phyloP scores from a whole-genome alignment of 2,797 vertebrate genomes.

The Podarcis siculus region DNA sequence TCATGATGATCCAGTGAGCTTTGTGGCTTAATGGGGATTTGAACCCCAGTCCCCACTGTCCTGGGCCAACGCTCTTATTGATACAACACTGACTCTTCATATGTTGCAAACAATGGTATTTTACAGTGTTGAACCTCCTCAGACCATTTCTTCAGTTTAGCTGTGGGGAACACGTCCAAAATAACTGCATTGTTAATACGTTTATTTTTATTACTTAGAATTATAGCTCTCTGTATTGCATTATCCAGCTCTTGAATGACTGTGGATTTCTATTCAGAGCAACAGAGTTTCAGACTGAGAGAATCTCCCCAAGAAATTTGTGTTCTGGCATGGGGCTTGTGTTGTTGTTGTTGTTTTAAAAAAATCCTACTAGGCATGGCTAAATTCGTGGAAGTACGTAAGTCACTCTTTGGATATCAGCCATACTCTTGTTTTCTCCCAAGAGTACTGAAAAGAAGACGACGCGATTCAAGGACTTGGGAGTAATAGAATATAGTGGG shows the following conservation, averaged over 20 bases:
- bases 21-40: neutral
- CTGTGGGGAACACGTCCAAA: neutral
- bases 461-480: slow-evolving; percentile 26
- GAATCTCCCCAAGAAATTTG: neutral
- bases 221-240: neutral
- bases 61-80: neutral
- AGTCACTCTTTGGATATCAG: neutral
- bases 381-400: neutral
- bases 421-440: slow-evolving; percentile 21
- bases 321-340: neutral
- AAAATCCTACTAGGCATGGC: neutral
- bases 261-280: neutral
- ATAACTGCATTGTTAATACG: neutral
- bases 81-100: no score
- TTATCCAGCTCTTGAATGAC: neutral
- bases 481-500: neutral
- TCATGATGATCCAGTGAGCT: neutral
- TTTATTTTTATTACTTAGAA: neutral
- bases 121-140: neutral
- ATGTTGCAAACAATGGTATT: no score
- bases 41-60: neutral
- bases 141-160: neutral
- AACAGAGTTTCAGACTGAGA: neutral
- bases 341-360: neutral
- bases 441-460: neutral